Conservation (phyloP, 2,797 vertebrate species). For the Sylvilagus floridanus region DNA sequence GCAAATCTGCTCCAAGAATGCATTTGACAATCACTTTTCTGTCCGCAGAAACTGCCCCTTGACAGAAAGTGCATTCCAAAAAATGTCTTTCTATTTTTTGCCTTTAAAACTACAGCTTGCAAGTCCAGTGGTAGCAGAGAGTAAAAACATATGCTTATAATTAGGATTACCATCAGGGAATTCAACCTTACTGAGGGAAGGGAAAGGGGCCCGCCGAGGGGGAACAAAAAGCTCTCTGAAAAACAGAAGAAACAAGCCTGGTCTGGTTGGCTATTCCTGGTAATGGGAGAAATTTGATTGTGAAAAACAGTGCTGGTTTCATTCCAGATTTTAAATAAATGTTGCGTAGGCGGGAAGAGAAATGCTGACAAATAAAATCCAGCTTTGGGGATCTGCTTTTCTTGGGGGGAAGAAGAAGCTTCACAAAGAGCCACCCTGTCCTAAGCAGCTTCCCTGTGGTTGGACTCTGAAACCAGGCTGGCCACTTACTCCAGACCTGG, state of each 20-base stretch:
- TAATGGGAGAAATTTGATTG: conserved; percentile 82
- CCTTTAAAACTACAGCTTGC: conserved; percentile 79
- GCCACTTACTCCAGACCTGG: accelerated
- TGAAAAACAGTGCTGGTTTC: conserved; percentile 80
- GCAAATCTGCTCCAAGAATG: conserved; percentile 75
- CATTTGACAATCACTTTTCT: conserved; percentile 81
- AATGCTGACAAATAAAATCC: conserved; percentile 73
- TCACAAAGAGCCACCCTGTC: neutral
- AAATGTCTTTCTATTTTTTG: conserved; percentile 59
- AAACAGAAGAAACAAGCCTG: conserved; percentile 73
- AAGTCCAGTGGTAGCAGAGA: conserved; percentile 86
- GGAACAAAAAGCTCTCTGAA: conserved; percentile 81
- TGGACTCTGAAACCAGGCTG: neutral
- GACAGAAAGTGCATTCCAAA: conserved; percentile 81
- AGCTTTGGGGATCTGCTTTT: conserved; percentile 56
- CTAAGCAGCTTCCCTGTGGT: neutral
- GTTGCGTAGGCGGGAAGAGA: conserved; percentile 74
- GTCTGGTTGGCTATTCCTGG: conserved; percentile 81
- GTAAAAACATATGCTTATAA: conserved; percentile 89
- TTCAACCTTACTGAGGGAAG: conserved; percentile 86
- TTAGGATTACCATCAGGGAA: conserved; percentile 89
- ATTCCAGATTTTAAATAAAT: conserved; percentile 76
- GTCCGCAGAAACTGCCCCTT: conserved; percentile 80
- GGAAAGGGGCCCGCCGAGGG: conserved; percentile 85
- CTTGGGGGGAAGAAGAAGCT: neutral